These are phyloP conservation scores for Sesia bembeciformis DNA, from an alignment of 2,888 invertebrate genomes.

Conservation along the genomic window DNA sequence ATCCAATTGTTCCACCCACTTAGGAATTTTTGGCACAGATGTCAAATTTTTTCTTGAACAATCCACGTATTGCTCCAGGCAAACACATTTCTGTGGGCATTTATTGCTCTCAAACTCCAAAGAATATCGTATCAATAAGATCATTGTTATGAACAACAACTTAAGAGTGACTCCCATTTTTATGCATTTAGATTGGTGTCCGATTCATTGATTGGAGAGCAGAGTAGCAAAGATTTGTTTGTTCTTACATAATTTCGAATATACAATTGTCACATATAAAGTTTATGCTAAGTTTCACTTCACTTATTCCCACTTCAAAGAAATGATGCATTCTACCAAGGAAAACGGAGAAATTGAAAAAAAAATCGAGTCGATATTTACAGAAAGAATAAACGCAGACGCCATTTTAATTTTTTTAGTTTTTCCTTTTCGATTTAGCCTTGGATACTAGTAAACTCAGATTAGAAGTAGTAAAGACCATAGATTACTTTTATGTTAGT, in stretches of 20 bases:
- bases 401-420: slow-evolving; percentile 48
- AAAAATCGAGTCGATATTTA: slow-evolving; percentile 48
- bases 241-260: slow-evolving; percentile 57
- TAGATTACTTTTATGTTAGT: too few relatives aligned
- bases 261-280: slow-evolving; percentile 21
- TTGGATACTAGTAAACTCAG: neutral
- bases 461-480: too few relatives aligned
- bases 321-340: slow-evolving; percentile 39
- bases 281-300: slow-evolving; percentile 26
- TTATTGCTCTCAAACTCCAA: slow-evolving; percentile 51
- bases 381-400: slow-evolving; percentile 36
- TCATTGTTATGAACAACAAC: slow-evolving; percentile 50
- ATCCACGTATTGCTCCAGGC: slow-evolving; percentile 82
- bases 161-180: slow-evolving; percentile 65
- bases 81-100: slow-evolving; percentile 82
- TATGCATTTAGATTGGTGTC: slow-evolving; percentile 44
- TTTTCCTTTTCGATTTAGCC: neutral
- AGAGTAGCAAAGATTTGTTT: slow-evolving; percentile 29
- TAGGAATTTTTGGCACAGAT: slow-evolving; percentile 82
- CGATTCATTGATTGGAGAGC: slow-evolving; percentile 37
- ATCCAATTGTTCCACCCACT: slow-evolving; percentile 86
- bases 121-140: slow-evolving; percentile 27
- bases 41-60: slow-evolving; percentile 82
- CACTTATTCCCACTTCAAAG: slow-evolving; percentile 31
- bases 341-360: slow-evolving; percentile 7